These are phyloP conservation scores for Callimorpha dominula DNA, from an alignment of 2,888 invertebrate species.

Conservation along the genomic window DNA sequence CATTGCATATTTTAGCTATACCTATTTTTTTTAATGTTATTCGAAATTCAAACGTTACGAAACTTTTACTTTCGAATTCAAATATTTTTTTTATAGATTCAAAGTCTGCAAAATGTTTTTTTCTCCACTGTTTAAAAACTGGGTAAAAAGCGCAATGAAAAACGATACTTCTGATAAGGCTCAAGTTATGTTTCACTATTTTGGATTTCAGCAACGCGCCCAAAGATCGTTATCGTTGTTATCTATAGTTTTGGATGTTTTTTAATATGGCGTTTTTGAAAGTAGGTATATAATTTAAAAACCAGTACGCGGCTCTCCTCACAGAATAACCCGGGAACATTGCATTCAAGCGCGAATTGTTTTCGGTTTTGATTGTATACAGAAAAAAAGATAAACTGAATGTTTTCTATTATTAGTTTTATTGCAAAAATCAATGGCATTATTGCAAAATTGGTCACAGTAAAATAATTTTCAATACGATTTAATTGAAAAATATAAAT, in stretches of 20 bases:
- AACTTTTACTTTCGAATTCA: too few relatives aligned
- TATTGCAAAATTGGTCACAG: too few relatives aligned
- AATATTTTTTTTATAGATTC: too few relatives aligned
- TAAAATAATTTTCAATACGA: too few relatives aligned
- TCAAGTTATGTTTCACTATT: background rate
- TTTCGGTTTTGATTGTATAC: too few relatives aligned
- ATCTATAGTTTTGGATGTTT: background rate
- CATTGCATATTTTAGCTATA: background rate
- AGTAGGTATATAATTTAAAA: background rate
- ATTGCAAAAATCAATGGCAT: too few relatives aligned
- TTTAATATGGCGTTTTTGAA: background rate
- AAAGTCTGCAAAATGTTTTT: background rate
- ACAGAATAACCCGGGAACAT: background rate
- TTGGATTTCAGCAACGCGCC: background rate
- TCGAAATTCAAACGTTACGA: background rate
- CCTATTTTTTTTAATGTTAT: background rate
- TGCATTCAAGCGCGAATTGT: too few relatives aligned
- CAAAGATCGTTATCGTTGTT: background rate
- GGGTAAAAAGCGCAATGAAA: background rate
- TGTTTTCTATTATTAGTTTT: too few relatives aligned
- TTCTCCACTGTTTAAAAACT: background rate
- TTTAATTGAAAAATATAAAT: too few relatives aligned
- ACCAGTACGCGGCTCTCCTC: too few relatives aligned
- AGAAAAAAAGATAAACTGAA: too few relatives aligned
- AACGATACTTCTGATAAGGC: background rate